A percentile compares a stretch with the other conserved stretches of the same genome.
These are phyloP conservation scores for Phrynocephalus vlangalii DNA, from an alignment of 2,797 vertebrate genomes.

Conservation along the genomic window DNA sequence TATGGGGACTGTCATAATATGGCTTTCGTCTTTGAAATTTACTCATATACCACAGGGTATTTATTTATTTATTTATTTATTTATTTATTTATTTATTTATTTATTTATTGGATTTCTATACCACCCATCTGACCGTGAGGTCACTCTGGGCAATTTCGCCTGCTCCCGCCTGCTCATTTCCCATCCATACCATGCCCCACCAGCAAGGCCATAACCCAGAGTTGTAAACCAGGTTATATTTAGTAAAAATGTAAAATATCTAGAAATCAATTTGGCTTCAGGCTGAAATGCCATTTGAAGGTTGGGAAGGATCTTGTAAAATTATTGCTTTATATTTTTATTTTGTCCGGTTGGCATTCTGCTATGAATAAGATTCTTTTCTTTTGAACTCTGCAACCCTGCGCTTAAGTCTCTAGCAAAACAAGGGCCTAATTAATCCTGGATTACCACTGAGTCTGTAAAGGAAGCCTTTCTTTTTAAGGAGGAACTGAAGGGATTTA, in stretches of 20 bases:
- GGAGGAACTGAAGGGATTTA: neutral
- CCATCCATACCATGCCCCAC: neutral
- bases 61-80: no score
- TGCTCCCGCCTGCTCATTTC: neutral
- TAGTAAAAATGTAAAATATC: slow-evolving; percentile 10
- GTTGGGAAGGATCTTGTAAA: neutral
- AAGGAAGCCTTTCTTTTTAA: neutral
- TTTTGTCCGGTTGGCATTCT: neutral
- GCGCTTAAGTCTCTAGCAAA: neutral
- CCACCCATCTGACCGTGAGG: no score
- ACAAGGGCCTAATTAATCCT: neutral
- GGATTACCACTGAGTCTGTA: neutral
- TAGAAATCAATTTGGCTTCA: neutral
- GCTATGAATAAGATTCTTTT: neutral
- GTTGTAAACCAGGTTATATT: neutral
- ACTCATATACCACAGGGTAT: no score
- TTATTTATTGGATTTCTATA: no score
- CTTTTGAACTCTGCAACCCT: neutral
- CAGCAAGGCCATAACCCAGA: neutral
- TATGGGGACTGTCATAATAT: no score
- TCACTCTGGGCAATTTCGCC: no score
- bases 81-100: no score
- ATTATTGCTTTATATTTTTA: neutral
- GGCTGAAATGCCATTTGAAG: neutral
- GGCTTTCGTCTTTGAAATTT: no score